Base-by-base conservation (phyloP, 2,888 invertebrate species). In the Embidobia sp. region DNA sequence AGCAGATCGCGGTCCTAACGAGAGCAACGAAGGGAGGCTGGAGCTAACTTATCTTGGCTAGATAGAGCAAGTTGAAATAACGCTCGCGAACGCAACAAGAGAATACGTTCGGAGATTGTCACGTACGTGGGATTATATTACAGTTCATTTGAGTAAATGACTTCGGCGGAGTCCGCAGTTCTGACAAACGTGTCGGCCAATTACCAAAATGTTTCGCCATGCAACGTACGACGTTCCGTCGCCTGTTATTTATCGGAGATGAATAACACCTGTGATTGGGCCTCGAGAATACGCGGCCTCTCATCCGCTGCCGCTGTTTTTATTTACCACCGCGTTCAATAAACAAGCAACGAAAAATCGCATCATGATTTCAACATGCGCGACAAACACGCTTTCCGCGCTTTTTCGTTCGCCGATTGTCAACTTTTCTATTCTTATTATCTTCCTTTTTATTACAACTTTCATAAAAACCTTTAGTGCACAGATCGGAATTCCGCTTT, bases 41-140 rank as follows among this genome's bases (percentile, higher is more conserved):
- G 4, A 3, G 10, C 31, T 8, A 42, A 42, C 18, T 57, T 19
- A 33, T 59, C 59, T 59, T 59, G 35, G 18, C 15, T 48, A 35
- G 46, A 37, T 8, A 55, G 11, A 53, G 42, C 7, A 26, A 22
- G 29, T 31, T 53, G 29, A 18, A 66, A 53, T 55, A 66, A 53
- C 55, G 44, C 48, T 5, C n/a, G 13, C 18, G 35, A 55, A 48
- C 18, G 48, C 37, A 48, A 49, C 67, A 48, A 22, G 22, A 49
- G 66, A 66, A 40, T 29, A 19, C 46, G 46, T 66, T 55, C 35
- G 8, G 33, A 37, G 46, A 66, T 66, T 55, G 66, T 66, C 57
- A 57, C 67, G 48, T 35, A 40, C 48, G 40, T 37, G 37, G 66
- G 48, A 66, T 66, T 66, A 46, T 66, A 55, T 66, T 55, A 66